These are phyloP conservation scores for Leistus spinibarbis DNA, from an alignment of 2,888 invertebrate species.

Conservation along the genomic window DNA sequence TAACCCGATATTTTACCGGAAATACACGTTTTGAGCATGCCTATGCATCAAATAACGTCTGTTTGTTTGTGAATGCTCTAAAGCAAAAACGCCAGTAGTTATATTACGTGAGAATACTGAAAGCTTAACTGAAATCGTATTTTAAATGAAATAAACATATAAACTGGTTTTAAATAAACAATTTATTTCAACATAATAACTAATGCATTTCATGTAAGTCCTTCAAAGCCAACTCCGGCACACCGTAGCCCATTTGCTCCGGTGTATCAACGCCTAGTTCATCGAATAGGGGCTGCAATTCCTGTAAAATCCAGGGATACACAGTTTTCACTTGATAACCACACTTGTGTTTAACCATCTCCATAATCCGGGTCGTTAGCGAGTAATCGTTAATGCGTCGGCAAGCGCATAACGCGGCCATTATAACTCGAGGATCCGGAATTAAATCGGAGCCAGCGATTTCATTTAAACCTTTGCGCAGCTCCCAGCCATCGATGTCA, in stretches of 20 bases:
- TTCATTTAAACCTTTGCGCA: slow-evolving; percentile 63
- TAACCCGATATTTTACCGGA: too few relatives aligned
- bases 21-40: too few relatives aligned
- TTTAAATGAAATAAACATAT: not conserved
- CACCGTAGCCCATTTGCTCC: slow-evolving; percentile 94
- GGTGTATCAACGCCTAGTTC: slow-evolving; percentile 94
- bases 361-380: slow-evolving; percentile 76
- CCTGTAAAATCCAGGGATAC: slow-evolving; percentile 86
- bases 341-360: slow-evolving; percentile 88
- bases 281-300: slow-evolving; percentile 86
- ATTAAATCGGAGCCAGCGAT: slow-evolving; percentile 63
- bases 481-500: slow-evolving; percentile 87
- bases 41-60: too few relatives aligned
- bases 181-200: slow-evolving; percentile 41
- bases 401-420: slow-evolving; percentile 66
- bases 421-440: slow-evolving; percentile 65
- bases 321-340: slow-evolving; percentile 74
- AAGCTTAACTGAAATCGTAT: not conserved
- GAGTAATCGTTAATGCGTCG: slow-evolving; percentile 70
- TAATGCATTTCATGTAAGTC: slow-evolving; percentile 68
- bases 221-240: slow-evolving; percentile 88
- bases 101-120: not conserved
- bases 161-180: not conserved
- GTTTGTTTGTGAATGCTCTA: too few relatives aligned
- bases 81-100: too few relatives aligned